Evolutionary conservation across 2,888 invertebrate species (phyloP), one percentile per base, ranked within the genome.

Genomic region (Chrysomela aeneicollis): DNA sequence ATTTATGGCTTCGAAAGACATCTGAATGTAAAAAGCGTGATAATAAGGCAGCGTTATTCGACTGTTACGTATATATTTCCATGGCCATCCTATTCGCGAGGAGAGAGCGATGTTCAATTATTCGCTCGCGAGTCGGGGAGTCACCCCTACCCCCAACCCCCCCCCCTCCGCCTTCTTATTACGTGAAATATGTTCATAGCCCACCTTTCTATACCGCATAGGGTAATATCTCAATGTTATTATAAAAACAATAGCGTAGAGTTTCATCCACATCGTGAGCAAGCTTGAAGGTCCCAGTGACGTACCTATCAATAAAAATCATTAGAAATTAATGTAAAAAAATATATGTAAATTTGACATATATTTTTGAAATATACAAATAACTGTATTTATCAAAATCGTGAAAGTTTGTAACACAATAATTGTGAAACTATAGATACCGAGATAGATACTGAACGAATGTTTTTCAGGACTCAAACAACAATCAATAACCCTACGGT

Each of bases 161-260:
- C 26, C 26, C 53, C 76, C 77, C 70, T 62, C 67, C 73, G 74
- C 74, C 68, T 73, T 74, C 74, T 81, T 80, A 81, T 80, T 79
- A 79, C 76, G 79, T 81, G 80, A 81, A 80, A 80, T 81, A 81
- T 81, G 79, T 77, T 80, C 80, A 78, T 79, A 78, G 79, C 78
- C 78, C 78, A 80, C 79, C 80, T 80, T 80, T 79, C 79, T 79
- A 79, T 80, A 80, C 80, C 80, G 79, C 80, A 78, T 76, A 78
- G 79, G 74, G 79, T 77, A 80, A 81, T 81, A 81, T 80, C 80
- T 81, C 80, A 81, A 80, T 79, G 80, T 81, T 81, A 80, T 81
- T 80, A 81, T 80, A 80, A 80, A 80, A 80, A 80, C 79, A 79
- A 80, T 79, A 79, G 77, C 76, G 76, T 68, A 65, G 69, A 64